phyloP scores from a whole-genome alignment of 2,797 vertebrate genomes.

The Erithacus rubecula region DNA sequence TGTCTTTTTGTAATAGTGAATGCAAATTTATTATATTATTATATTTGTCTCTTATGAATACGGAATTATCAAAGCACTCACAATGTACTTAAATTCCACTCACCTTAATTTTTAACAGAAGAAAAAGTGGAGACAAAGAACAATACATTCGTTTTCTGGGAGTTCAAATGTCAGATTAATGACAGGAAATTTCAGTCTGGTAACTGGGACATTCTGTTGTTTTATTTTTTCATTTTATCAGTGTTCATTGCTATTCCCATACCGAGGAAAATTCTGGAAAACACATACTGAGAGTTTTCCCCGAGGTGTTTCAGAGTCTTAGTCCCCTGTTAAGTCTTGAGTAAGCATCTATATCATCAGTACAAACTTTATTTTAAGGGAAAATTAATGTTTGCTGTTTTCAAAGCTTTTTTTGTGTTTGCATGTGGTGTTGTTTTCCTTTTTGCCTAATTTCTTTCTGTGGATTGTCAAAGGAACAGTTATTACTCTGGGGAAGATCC shows the following conservation, averaged over 20 bases:
- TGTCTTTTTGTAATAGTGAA: background rate
- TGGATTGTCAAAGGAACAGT: background rate
- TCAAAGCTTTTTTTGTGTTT: background rate
- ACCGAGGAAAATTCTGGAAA: background rate
- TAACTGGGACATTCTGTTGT: background rate
- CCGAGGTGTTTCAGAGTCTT: background rate
- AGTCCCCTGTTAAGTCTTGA: background rate
- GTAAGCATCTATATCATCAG: background rate
- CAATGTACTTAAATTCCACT: background rate
- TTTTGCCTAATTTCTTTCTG: conserved; percentile 4
- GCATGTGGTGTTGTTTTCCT: background rate
- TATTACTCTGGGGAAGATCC: conserved; percentile 1
- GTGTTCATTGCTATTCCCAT: background rate
- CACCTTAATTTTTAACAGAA: background rate
- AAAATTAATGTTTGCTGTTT: conserved; percentile 23
- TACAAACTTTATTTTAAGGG: background rate
- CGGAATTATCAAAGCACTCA: background rate
- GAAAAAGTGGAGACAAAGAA: background rate
- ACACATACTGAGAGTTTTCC: background rate
- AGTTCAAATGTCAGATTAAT: background rate
- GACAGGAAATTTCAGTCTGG: background rate
- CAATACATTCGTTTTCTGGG: background rate
- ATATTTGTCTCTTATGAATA: background rate
- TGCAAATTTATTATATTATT: background rate
- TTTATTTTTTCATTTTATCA: background rate